Percentiles rank a stretch among this genome's conserved stretches.
Conservation (phyloP, 2,888 invertebrate species). For the Drosophila ezoana region DNA sequence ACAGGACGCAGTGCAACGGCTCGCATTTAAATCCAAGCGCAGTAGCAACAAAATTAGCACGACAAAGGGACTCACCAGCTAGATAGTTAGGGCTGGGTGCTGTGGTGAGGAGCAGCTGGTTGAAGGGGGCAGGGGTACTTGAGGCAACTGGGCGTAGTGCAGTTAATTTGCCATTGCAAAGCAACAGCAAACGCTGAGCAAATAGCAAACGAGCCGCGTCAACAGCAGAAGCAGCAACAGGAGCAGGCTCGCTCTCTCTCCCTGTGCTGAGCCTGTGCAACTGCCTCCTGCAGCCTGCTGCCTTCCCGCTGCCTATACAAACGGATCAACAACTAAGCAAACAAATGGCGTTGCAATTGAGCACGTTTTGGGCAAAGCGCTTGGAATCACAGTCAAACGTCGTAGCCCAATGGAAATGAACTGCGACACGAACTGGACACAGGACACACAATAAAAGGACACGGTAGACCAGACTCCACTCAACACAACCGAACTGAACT, state of each 20-base stretch:
- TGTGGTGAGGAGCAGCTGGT: not conserved
- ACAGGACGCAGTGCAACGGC: conserved; percentile 75
- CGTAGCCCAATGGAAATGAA: conserved; percentile 73
- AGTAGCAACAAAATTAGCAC: conserved; percentile 77
- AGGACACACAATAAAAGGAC: not conserved
- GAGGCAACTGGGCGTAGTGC: conserved; percentile 33
- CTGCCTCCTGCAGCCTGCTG: not conserved
- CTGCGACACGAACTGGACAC: conserved; percentile 58
- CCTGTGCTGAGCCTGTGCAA: conserved; percentile 24
- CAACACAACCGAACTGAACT: not conserved
- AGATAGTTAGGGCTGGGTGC: conserved; percentile 8
- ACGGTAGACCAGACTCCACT: conserved; percentile 1
- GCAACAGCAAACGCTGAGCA: conserved; percentile 72
- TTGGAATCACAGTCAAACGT: conserved; percentile 55
- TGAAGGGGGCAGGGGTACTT: conserved; percentile 7
- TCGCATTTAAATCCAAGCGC: conserved; percentile 77
- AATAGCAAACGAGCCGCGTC: conserved; percentile 67
- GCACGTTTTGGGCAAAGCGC: conserved; percentile 77
- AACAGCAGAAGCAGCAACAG: conserved; percentile 19
- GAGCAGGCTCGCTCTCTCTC: not conserved
- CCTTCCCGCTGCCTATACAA: conserved; percentile 23
- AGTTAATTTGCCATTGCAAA: conserved; percentile 74
- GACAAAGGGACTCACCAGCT: conserved; percentile 66
- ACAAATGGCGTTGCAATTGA: conserved; percentile 82
- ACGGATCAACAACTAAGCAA: conserved; percentile 77